phyloP scores from a whole-genome alignment of 2,113 vertebrate genomes.

The Castor canadensis region DNA sequence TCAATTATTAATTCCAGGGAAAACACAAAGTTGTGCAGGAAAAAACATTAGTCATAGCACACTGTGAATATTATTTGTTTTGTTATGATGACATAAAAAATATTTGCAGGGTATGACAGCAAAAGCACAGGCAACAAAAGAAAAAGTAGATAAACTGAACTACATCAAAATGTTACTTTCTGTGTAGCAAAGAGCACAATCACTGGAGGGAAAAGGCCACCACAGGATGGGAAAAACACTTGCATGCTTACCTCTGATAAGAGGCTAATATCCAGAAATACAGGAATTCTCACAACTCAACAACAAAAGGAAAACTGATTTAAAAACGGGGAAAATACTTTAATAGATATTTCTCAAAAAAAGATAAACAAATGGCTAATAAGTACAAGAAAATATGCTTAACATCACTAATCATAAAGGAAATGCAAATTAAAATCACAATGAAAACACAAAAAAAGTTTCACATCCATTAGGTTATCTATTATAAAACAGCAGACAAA shows the following conservation, averaged over 20 bases:
- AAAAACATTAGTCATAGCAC: not conserved
- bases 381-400: not conserved
- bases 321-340: constrained; percentile 24
- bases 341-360: constrained; percentile 4
- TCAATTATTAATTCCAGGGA: constrained; percentile 47
- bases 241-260: not conserved
- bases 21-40: not conserved
- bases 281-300: not conserved
- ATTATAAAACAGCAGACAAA: not conserved
- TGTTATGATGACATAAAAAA: not conserved
- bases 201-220: not conserved
- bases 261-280: not conserved
- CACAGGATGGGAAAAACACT: not conserved
- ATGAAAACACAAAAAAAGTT: not conserved
- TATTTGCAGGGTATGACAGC: not conserved
- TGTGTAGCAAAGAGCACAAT: not conserved
- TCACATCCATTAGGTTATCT: not conserved
- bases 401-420: not conserved
- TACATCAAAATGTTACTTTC: not conserved
- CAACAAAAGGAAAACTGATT: not conserved
- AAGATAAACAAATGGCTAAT: constrained; percentile 11
- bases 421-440: constrained; percentile 26
- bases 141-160: not conserved
- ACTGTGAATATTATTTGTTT: constrained; percentile 25
- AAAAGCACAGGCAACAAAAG: not conserved